A percentile compares a stretch with the other conserved stretches of the same genome.
Conservation (phyloP, 2,888 invertebrate genomes). For the Crocallis elinguaria region DNA sequence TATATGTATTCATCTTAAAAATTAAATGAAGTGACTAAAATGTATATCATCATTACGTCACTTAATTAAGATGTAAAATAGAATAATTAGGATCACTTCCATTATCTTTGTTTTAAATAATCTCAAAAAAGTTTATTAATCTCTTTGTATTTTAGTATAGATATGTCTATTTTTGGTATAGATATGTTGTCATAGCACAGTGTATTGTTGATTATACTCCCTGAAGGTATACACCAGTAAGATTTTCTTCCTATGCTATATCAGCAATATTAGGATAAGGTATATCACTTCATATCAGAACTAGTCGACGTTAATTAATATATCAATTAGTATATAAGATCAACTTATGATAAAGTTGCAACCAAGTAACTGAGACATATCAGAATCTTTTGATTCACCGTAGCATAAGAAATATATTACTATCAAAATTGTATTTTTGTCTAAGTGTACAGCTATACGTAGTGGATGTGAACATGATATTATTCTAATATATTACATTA, state of each 20-base stretch:
- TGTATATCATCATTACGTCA: neutral
- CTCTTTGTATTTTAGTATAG: neutral
- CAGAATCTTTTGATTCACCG: constrained; percentile 88
- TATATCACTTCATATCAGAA: constrained; percentile 65
- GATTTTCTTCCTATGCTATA: constrained; percentile 56
- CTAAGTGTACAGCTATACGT: constrained; percentile 59
- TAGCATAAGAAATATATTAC: constrained; percentile 65
- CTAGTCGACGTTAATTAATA: constrained; percentile 65
- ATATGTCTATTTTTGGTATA: neutral
- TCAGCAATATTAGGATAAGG: constrained; percentile 73
- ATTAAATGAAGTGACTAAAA: neutral
- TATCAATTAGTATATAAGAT: constrained; percentile 71
- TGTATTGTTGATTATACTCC: no score
- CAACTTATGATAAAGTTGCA: constrained; percentile 86
- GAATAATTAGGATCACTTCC: no score
- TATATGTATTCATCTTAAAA: neutral
- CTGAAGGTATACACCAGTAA: neutral
- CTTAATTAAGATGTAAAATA: neutral
- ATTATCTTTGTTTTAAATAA: no score
- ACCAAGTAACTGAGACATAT: constrained; percentile 90
- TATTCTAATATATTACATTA: constrained; percentile 17
- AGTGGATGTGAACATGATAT: constrained; percentile 31
- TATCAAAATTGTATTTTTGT: constrained; percentile 45
- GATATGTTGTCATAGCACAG: no score
- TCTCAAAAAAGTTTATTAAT: no score